Evolutionary conservation across 2,113 vertebrate species (phyloP).

Genomic region (Burhinus bistriatus): DNA sequence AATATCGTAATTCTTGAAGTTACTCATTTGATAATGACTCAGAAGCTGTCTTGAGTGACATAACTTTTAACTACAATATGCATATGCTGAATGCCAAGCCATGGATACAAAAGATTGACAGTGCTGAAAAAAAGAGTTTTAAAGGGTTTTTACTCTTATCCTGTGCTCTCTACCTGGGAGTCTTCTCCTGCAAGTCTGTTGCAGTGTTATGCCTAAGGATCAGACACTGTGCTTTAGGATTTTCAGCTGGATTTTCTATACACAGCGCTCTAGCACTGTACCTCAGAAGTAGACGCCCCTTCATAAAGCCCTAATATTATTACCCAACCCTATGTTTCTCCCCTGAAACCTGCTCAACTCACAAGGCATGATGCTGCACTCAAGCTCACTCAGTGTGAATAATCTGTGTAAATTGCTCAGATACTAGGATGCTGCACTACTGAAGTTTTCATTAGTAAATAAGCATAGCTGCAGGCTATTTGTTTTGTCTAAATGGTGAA

Average conservation of each 20-base stretch:
- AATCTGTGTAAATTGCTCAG: constrained; percentile 14
- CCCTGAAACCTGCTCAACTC: not conserved
- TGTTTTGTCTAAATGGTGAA: constrained; percentile 45
- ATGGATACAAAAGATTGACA: not conserved
- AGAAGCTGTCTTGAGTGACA: not conserved
- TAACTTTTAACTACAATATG: constrained; percentile 9
- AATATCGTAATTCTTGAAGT: not conserved
- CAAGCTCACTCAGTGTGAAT: not conserved
- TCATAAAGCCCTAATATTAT: not conserved
- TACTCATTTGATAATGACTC: constrained; percentile 22
- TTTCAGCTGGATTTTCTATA: not conserved
- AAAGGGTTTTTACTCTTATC: not conserved
- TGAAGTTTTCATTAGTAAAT: constrained; percentile 40
- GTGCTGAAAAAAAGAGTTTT: not conserved
- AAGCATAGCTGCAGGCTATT: constrained; percentile 38
- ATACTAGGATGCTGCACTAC: not conserved
- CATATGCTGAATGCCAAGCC: not conserved
- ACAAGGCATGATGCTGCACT: not conserved
- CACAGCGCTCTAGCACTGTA: not conserved
- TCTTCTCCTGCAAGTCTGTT: not conserved
- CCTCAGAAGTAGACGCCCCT: not conserved
- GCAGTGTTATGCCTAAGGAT: not conserved
- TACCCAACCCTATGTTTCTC: not conserved
- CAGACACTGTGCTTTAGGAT: not conserved
- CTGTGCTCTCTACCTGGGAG: not conserved